A percentile compares a stretch with the other conserved stretches of the same genome.
These are phyloP conservation scores for Leptura quadrifasciata DNA, from an alignment of 2,888 invertebrate genomes.

Conservation along the genomic window DNA sequence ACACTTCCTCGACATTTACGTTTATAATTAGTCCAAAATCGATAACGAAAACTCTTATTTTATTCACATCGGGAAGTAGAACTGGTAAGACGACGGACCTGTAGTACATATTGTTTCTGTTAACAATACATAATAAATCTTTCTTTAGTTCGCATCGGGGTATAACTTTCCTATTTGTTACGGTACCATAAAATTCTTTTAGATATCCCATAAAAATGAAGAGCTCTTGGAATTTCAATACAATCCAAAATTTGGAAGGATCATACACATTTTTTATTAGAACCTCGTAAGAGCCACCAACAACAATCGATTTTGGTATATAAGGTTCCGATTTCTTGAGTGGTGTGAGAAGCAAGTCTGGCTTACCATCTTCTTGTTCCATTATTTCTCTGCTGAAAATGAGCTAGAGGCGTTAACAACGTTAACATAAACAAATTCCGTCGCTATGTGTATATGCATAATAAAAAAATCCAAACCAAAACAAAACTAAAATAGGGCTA, in stretches of 20 bases:
- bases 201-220: constrained; percentile 43
- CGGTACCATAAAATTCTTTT: constrained; percentile 36
- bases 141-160: constrained; percentile 18
- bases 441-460: too few relatives aligned
- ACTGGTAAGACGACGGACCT: constrained; percentile 38
- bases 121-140: constrained; percentile 5
- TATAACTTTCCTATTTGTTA: constrained; percentile 14
- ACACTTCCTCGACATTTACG: constrained; percentile 32
- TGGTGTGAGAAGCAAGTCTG: constrained; percentile 4
- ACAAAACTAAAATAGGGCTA: too few relatives aligned
- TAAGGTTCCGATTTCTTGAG: background rate
- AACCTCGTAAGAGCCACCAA: constrained; percentile 35
- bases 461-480: too few relatives aligned
- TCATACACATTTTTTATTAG: constrained; percentile 45
- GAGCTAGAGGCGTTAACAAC: too few relatives aligned
- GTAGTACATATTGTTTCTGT: constrained; percentile 11
- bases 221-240: constrained; percentile 40
- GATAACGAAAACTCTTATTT: constrained; percentile 43
- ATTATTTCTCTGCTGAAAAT: background rate
- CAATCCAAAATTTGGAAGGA: constrained; percentile 49
- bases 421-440: too few relatives aligned
- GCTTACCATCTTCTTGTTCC: constrained; percentile 1
- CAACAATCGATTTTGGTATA: constrained; percentile 22
- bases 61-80: constrained; percentile 32
- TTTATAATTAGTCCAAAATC: constrained; percentile 46